Percentiles rank a stretch among this genome's conserved stretches.
phyloP scores from a whole-genome alignment of 2,888 invertebrate genomes.

The Shargacucullia verbasci region DNA sequence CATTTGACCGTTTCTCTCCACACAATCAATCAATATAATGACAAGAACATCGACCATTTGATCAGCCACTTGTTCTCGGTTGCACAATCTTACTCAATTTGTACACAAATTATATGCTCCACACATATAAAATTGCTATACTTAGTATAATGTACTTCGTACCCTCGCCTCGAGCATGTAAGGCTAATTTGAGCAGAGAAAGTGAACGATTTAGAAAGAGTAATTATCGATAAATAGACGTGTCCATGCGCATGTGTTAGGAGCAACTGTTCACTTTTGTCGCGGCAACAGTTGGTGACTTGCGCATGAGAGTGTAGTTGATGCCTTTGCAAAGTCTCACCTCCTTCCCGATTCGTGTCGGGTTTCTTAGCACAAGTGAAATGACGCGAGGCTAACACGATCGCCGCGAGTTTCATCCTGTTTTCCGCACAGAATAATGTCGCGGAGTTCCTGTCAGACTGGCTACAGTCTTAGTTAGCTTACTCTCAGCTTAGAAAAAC shows the following conservation, averaged over 20 bases:
- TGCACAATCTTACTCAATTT: conserved; percentile 67
- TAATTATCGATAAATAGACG: conserved; percentile 54
- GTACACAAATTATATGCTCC: conserved; percentile 64
- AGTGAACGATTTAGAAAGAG: conserved; percentile 59
- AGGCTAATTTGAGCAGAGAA: conserved; percentile 64
- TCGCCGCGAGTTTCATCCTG: no score
- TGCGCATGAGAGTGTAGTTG: neutral
- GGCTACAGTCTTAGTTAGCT: no score
- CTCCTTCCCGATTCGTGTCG: no score
- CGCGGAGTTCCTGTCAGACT: no score
- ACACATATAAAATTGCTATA: conserved; percentile 57
- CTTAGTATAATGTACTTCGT: conserved; percentile 51
- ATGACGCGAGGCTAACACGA: neutral
- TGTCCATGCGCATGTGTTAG: conserved; percentile 10
- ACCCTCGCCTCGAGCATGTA: conserved; percentile 49
- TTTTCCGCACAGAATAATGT: no score
- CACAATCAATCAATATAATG: conserved; percentile 53
- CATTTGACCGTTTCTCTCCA: conserved; percentile 39
- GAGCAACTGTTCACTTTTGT: conserved; percentile 5
- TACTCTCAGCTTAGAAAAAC: no score
- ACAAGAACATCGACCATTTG: conserved; percentile 47
- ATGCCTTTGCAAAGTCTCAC: no score
- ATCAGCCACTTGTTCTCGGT: conserved; percentile 55
- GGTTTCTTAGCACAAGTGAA: no score
- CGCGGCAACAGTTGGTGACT: neutral